These are phyloP conservation scores for Petrophora chlorosata DNA, from an alignment of 2,888 invertebrate species.

Conservation along the genomic window DNA sequence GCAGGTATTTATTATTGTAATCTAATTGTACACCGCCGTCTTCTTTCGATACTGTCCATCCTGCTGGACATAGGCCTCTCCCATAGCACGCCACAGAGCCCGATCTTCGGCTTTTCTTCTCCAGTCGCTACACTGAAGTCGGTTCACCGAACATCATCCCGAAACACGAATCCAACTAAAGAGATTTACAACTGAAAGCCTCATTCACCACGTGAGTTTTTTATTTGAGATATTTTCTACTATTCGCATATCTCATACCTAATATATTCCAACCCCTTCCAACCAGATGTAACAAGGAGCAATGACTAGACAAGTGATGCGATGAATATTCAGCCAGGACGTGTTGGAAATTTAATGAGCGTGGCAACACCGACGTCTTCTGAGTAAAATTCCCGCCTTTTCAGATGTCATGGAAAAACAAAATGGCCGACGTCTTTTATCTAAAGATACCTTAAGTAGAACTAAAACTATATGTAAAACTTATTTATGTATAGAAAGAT, in stretches of 20 bases:
- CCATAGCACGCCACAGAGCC: no score
- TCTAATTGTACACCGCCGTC: no score
- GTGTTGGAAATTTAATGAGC: conserved; percentile 49
- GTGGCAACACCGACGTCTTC: conserved; percentile 21
- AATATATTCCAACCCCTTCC: conserved; percentile 23
- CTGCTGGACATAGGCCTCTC: no score
- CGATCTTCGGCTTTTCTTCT: no score
- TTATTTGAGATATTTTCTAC: conserved; percentile 2
- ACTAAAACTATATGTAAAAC: no score
- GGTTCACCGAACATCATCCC: no score
- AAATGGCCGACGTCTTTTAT: background rate
- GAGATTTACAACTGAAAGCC: no score
- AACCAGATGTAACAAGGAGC: conserved; percentile 24
- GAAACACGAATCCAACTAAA: background rate
- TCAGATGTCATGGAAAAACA: conserved; percentile 1
- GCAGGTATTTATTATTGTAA: no score
- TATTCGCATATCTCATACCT: conserved; percentile 7
- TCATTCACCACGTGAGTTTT: conserved; percentile 1
- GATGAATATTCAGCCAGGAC: conserved; percentile 52
- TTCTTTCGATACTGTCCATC: no score
- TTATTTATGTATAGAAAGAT: no score
- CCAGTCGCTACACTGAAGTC: no score
- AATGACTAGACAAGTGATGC: conserved; percentile 37
- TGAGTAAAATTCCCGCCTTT: conserved; percentile 15
- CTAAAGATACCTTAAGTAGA: background rate